These are phyloP conservation scores for Onychorhynchus coronatus DNA, from an alignment of 2,113 vertebrate genomes.

Conservation along the genomic window DNA sequence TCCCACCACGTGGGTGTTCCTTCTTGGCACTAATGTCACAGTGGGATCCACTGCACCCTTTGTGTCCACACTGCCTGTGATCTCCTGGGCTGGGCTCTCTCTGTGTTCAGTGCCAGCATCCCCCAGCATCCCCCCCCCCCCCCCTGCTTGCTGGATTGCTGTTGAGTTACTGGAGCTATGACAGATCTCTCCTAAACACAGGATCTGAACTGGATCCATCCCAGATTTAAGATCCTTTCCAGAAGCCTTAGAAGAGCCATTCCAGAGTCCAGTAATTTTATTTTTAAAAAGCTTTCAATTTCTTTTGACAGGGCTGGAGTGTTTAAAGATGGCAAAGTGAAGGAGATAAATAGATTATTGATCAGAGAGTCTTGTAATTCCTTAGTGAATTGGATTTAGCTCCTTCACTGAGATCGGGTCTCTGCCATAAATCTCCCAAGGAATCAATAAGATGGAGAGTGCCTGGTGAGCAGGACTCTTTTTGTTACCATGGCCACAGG, in stretches of 20 bases:
- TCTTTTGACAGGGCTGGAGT: constrained; percentile 70
- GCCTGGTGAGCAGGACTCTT: neutral
- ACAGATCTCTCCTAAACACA: neutral
- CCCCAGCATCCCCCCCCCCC: neutral
- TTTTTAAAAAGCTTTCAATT: constrained; percentile 74
- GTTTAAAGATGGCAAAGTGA: constrained; percentile 77
- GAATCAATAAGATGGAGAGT: constrained; percentile 66
- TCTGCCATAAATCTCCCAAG: constrained; percentile 69
- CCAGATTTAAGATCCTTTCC: constrained; percentile 1
- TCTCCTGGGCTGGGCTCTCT: neutral
- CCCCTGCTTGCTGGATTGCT: neutral
- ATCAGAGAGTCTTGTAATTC: constrained; percentile 78
- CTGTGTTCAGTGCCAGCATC: neutral
- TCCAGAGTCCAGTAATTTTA: constrained; percentile 41
- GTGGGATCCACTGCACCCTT: neutral
- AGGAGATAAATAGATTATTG: constrained; percentile 83
- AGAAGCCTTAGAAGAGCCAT: neutral
- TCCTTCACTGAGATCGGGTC: constrained; percentile 72
- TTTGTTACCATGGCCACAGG: constrained; percentile 20
- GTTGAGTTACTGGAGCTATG: fast-evolving
- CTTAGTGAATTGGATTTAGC: constrained; percentile 78
- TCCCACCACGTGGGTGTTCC: neutral
- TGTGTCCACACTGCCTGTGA: neutral
- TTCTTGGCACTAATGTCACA: neutral
- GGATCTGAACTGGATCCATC: neutral